phyloP scores from a whole-genome alignment of 2,888 invertebrate species.

The Girardia tigrina region DNA sequence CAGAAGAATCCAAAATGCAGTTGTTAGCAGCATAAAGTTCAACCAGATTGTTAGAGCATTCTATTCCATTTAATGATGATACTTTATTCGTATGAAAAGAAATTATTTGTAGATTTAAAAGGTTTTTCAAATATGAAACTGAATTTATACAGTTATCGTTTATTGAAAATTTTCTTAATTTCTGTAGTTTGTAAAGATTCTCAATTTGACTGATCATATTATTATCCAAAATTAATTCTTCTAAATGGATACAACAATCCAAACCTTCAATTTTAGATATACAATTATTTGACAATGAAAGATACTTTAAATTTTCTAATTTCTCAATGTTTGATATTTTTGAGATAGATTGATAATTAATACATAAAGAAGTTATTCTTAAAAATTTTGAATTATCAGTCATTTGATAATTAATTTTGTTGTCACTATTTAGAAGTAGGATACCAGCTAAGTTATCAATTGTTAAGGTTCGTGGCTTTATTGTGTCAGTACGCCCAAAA shows the following conservation, averaged over 20 bases:
- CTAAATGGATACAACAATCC: conserved; percentile 43
- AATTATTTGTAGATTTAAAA: conserved; percentile 43
- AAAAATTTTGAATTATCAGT: conserved; percentile 21
- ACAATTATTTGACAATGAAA: conserved; percentile 49
- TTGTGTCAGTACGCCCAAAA: conserved; percentile 42
- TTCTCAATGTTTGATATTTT: conserved; percentile 47
- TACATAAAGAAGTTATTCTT: conserved; percentile 44
- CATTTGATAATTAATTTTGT: conserved; percentile 40
- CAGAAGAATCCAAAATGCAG: conserved; percentile 44
- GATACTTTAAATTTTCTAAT: conserved; percentile 46
- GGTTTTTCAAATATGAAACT: conserved; percentile 33
- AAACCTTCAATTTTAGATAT: conserved; percentile 49
- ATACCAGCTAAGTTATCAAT: conserved; percentile 40
- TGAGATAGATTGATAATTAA: conserved; percentile 47
- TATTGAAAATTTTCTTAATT: neutral
- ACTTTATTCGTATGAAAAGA: conserved; percentile 46
- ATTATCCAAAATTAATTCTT: conserved; percentile 46
- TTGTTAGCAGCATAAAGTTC: conserved; percentile 50
- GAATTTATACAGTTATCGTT: conserved; percentile 30
- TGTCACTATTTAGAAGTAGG: conserved; percentile 41
- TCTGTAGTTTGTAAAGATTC: conserved; percentile 9
- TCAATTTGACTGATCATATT: conserved; percentile 42
- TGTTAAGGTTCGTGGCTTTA: conserved; percentile 42
- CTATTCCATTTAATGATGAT: conserved; percentile 42
- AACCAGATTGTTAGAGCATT: conserved; percentile 41